Evolutionary conservation across 2,797 vertebrate genomes (phyloP).

Genomic region (Hylomyscus alleni): DNA sequence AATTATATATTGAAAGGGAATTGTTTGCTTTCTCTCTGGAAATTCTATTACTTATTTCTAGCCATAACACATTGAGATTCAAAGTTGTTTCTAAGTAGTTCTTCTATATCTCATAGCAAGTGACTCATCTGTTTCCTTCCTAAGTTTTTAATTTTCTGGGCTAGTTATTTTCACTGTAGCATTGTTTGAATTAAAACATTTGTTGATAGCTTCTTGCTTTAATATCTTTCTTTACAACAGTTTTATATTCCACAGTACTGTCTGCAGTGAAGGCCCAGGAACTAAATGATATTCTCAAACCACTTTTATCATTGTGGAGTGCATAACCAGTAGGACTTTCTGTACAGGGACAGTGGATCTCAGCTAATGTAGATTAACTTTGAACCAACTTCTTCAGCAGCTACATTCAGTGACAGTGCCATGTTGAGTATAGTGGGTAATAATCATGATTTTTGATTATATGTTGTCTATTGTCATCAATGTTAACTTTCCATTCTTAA

Average conservation of each 20-base stretch:
- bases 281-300: background rate
- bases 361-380: background rate
- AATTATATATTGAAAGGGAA: background rate
- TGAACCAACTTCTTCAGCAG: background rate
- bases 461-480: background rate
- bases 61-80: background rate
- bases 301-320: background rate
- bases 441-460: background rate
- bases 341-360: background rate
- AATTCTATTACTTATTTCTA: background rate
- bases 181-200: background rate
- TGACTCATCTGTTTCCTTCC: background rate
- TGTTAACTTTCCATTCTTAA: background rate
- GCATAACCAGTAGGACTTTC: background rate
- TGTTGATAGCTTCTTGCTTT: background rate
- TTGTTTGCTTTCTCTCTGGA: background rate
- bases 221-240: background rate
- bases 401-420: background rate
- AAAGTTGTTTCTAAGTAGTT: background rate
- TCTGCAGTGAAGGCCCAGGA: background rate
- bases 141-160: background rate
- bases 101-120: background rate
- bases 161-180: background rate
- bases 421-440: background rate
- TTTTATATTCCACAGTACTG: background rate